These are phyloP conservation scores for Amphimallon solstitiale DNA, from an alignment of 2,888 invertebrate species.

Conservation along the genomic window DNA sequence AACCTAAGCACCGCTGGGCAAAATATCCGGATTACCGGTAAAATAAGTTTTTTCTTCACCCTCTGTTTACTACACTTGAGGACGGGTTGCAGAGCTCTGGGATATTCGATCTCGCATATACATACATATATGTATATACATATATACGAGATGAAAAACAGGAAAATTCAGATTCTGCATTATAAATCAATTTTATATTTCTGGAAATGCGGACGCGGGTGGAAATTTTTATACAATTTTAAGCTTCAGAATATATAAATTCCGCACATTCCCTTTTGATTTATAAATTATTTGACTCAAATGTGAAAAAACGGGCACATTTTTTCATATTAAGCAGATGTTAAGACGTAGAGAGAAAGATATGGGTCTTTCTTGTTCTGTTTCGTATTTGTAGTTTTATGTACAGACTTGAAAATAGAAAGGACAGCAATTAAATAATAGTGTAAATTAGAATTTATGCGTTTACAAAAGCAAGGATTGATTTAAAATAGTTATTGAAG, in stretches of 20 bases:
- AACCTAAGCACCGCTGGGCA: slow-evolving; percentile 16
- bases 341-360: background rate
- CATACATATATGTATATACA: background rate
- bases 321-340: slow-evolving; percentile 27
- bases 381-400: too few relatives aligned
- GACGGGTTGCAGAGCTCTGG: slow-evolving; percentile 12
- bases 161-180: slow-evolving; percentile 31
- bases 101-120: slow-evolving; percentile 4
- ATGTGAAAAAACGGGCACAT: slow-evolving; percentile 26
- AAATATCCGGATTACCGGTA: slow-evolving; percentile 27
- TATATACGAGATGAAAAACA: slow-evolving; percentile 24
- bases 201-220: slow-evolving; percentile 18
- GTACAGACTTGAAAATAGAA: too few relatives aligned
- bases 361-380: too few relatives aligned
- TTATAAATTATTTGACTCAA: slow-evolving; percentile 30
- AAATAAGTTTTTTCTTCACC: slow-evolving; percentile 29
- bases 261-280: slow-evolving; percentile 20
- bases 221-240: slow-evolving; percentile 34
- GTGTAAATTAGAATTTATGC: too few relatives aligned
- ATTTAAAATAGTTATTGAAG: too few relatives aligned
- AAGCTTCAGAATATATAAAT: slow-evolving; percentile 27
- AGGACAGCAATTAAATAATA: too few relatives aligned
- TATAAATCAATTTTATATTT: slow-evolving; percentile 36
- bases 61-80: slow-evolving; percentile 27
- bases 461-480: too few relatives aligned